phyloP scores from a whole-genome alignment of 2,888 invertebrate genomes.

The Argynnis bischoffii region DNA sequence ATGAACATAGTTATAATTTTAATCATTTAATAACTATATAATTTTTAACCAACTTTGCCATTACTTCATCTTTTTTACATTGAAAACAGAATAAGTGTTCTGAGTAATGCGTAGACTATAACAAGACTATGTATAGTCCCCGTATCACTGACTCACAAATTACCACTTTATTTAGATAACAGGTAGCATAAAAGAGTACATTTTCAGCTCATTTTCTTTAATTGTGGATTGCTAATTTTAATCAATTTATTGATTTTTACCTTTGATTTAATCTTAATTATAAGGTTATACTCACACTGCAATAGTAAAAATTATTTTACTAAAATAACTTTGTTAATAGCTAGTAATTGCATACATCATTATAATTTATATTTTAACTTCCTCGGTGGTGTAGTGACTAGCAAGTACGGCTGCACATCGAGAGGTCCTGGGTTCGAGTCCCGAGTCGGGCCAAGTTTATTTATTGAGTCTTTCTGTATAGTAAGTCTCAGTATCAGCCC shows the following conservation, averaged over 20 bases:
- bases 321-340: neutral
- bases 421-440: no score
- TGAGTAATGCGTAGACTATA: constrained; percentile 11
- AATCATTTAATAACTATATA: neutral
- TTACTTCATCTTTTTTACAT: neutral
- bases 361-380: no score
- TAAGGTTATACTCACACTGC: constrained; percentile 1
- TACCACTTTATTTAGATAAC: constrained; percentile 2
- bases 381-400: no score
- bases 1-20: neutral
- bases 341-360: neutral
- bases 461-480: no score
- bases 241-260: no score
- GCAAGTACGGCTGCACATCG: no score
- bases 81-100: constrained; percentile 5
- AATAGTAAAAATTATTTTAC: neutral
- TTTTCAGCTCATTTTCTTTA: constrained; percentile 8
- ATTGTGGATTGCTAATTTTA: constrained; percentile 14
- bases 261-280: constrained; percentile 24
- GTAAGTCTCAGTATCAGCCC: no score
- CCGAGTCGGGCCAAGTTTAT: no score
- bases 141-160: constrained; percentile 10
- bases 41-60: neutral
- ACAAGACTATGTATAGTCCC: constrained; percentile 21
- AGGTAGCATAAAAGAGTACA: constrained; percentile 7